These are phyloP conservation scores for Acipenser ruthenus DNA, from an alignment of 2,797 vertebrate genomes.

Conservation along the genomic window DNA sequence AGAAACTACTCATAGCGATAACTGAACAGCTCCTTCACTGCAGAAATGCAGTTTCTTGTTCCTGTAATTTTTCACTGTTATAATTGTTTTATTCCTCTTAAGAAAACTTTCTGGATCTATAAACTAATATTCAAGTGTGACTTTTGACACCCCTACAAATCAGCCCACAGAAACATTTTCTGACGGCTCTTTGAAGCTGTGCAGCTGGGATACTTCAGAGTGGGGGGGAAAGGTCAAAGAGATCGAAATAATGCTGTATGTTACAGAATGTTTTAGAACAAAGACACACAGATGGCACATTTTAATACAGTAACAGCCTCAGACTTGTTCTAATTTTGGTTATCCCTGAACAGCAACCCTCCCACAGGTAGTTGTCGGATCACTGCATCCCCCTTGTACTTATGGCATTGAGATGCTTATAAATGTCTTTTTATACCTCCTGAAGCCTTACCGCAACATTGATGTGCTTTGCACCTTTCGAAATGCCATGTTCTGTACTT, in stretches of 20 bases:
- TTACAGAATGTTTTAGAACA: background rate
- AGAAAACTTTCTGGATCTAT: too few species aligned
- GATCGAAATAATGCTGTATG: background rate
- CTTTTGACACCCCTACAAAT: too few species aligned
- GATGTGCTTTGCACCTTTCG: background rate
- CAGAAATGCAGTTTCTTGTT: too few species aligned
- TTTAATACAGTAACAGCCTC: background rate
- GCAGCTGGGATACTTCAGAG: background rate
- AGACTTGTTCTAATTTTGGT: background rate
- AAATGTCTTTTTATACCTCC: background rate
- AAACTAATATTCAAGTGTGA: too few species aligned
- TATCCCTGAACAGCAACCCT: background rate
- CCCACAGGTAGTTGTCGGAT: background rate
- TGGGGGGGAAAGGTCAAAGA: background rate
- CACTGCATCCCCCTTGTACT: background rate
- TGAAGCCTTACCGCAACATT: background rate
- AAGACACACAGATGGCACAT: background rate
- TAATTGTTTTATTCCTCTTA: too few species aligned
- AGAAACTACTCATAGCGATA: too few species aligned
- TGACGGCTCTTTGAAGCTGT: too few species aligned
- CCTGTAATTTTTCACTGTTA: too few species aligned
- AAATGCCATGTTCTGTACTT: background rate
- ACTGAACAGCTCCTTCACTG: too few species aligned
- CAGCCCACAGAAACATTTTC: too few species aligned
- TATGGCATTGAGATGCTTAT: background rate